A percentile compares a stretch with the other conserved stretches of the same genome.
Evolutionary conservation across 2,888 invertebrate genomes (phyloP).

Genomic region (Caenorhabditis sp.): DNA sequence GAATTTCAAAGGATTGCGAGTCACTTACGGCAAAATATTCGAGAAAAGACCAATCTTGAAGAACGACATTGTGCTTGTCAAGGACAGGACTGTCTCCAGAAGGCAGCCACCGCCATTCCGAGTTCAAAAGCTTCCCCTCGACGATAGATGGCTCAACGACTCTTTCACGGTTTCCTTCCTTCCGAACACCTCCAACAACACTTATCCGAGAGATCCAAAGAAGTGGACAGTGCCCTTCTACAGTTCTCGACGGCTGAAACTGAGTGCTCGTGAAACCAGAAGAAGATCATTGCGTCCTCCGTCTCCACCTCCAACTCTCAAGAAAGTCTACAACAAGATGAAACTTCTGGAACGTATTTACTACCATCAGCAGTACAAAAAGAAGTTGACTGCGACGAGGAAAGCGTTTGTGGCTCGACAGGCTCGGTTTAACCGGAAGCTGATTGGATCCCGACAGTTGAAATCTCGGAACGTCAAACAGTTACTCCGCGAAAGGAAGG

Average conservation of each 20-base stretch:
- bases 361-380: not conserved
- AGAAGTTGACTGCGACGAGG: not conserved
- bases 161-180: slow-evolving; percentile 9
- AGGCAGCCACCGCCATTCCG: slow-evolving; percentile 24
- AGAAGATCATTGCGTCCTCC: slow-evolving; percentile 29
- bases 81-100: not conserved
- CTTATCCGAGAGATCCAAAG: not conserved
- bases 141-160: slow-evolving; percentile 16
- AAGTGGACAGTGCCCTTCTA: slow-evolving; percentile 49
- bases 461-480: no score
- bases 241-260: not conserved
- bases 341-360: slow-evolving; percentile 8
- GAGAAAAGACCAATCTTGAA: slow-evolving; percentile 38
- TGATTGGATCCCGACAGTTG: not conserved
- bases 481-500: not conserved
- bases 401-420: slow-evolving; percentile 18
- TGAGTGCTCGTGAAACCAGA: slow-evolving; percentile 3
- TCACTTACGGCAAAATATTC: slow-evolving; percentile 39
- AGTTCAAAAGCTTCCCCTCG: slow-evolving; percentile 23
- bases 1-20: slow-evolving; percentile 21
- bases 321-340: slow-evolving; percentile 14
- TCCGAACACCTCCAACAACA: not conserved
- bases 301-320: slow-evolving; percentile 17
- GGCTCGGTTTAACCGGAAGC: slow-evolving; percentile 11
- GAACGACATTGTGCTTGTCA: slow-evolving; percentile 46